phyloP scores from a whole-genome alignment of 2,113 vertebrate genomes.

The Myodes glareolus region DNA sequence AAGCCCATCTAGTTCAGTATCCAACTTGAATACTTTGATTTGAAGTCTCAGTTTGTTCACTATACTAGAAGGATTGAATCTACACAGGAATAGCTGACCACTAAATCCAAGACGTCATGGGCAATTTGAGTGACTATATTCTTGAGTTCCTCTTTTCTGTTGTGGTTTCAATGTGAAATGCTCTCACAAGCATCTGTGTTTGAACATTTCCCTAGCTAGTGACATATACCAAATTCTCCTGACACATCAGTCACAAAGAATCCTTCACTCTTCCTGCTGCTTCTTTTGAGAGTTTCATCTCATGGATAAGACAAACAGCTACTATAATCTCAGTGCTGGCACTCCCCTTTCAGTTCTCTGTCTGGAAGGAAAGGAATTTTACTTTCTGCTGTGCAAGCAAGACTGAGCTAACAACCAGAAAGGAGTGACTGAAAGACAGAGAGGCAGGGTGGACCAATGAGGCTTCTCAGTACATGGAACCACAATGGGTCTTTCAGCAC shows the following conservation, averaged over 20 bases:
- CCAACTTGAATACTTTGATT: not conserved
- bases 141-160: not conserved
- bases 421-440: not conserved
- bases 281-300: not conserved
- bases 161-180: not conserved
- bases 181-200: not conserved
- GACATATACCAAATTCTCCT: too few species aligned
- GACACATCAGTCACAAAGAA: not conserved
- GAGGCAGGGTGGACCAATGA: fast-evolving
- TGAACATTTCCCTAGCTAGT: not conserved
- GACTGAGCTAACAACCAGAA: not conserved
- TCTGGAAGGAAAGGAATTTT: not conserved
- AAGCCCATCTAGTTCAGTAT: not conserved
- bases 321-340: too few species aligned
- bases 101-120: not conserved
- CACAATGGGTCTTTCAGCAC: not conserved
- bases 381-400: not conserved
- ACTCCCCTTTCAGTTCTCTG: not conserved
- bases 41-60: not conserved
- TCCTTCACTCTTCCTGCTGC: not conserved
- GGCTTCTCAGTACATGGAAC: fast-evolving
- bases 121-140: not conserved
- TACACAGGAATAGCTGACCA: not conserved
- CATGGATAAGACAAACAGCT: not conserved
- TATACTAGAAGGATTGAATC: too few species aligned